These are phyloP conservation scores for Nothoprocta perdicaria DNA, from an alignment of 2,113 vertebrate species.

Conservation along the genomic window DNA sequence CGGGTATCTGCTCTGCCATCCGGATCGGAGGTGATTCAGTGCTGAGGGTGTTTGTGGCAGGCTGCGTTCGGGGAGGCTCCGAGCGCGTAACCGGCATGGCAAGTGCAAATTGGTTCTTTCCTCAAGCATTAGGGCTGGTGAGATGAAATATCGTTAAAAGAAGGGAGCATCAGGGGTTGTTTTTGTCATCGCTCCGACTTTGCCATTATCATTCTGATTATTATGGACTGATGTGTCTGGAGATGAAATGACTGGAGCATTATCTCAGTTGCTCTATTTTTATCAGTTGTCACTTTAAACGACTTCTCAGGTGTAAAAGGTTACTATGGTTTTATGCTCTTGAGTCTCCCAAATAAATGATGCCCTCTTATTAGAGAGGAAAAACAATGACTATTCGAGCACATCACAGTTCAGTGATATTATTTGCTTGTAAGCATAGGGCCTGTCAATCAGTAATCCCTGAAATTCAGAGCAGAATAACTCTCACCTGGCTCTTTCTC, in stretches of 20 bases:
- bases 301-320: not conserved
- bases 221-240: not conserved
- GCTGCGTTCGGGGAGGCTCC: accelerated
- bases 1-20: not conserved
- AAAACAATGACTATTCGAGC: not conserved
- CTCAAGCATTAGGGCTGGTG: accelerated
- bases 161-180: not conserved
- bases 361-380: not conserved
- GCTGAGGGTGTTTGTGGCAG: not conserved
- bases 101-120: not conserved
- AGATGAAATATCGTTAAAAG: not conserved
- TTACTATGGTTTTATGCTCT: not conserved
- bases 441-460: not conserved
- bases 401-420: not conserved
- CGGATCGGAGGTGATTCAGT: not conserved
- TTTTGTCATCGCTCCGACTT: not conserved
- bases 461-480: not conserved
- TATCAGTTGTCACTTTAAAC: not conserved
- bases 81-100: accelerated
- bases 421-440: not conserved
- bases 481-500: not conserved
- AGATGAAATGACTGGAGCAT: not conserved
- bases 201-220: not conserved
- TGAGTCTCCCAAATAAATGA: not conserved
- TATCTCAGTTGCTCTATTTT: not conserved